Evolutionary conservation across 1,140 invertebrate genomes (phyloP), one percentile per base, ranked within the genome.

Genomic region (Apocrypta bakeri): DNA sequence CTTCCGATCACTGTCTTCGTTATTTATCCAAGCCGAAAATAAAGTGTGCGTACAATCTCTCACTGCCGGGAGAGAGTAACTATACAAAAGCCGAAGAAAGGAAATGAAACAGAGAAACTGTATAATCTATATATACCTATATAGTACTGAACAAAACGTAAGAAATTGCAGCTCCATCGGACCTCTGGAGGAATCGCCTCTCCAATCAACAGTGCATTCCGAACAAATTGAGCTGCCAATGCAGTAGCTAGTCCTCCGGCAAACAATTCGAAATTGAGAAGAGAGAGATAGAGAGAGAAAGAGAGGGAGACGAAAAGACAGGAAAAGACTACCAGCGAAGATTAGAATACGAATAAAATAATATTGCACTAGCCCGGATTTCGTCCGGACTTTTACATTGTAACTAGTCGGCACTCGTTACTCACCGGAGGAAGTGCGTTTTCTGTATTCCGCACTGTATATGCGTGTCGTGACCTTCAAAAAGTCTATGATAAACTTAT

Each of bases 161-260:
- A 56, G 64, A 48, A 79, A 79, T 79, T 79, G 27, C 64, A 69
- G 42, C 37, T 11, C 76, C 76, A 64, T 40, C 76, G 64, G 40
- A 79, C 76, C 76, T 79, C 76, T n/a, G 76, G 68, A 56, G n/a
- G 48, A 79, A 79, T 79, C 76, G 33, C 64, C 48, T 79, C 69
- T 66, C 56, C 56, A 29, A 72, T 74, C 79, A 71, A 33, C 79
- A 37, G 79, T 81, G 42, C 79, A 81, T 81, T 81, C 69, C 61
- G 24, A 74, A 21, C 71, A 74, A 81, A 81, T 80, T 74, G 79
- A 61, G 64, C 78, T 17, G 68, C 78, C 68, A 25, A 40, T 63
- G 48, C 61, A 64, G 79, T 64, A 73, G 56, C 69, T 25, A 61
- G 48, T 63, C 77, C 42, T 37, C 77, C 42, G 21, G 25, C 63